Percentiles rank a stretch among this genome's conserved stretches.
phyloP scores from a whole-genome alignment of 2,113 vertebrate species.

The Anas platyrhynchos region DNA sequence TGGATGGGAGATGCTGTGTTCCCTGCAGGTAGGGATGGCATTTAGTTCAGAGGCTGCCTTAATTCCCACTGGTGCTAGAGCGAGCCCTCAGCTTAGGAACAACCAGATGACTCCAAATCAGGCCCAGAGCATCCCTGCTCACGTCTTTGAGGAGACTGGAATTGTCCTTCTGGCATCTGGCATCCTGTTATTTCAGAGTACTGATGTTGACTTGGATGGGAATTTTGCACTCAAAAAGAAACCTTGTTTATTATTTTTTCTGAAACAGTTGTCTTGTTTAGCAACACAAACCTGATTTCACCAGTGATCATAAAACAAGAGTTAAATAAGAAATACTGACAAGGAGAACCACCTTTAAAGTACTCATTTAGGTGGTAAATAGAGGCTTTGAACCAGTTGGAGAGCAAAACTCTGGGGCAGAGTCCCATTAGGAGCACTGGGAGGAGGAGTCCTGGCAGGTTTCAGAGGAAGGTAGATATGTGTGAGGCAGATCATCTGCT shows the following conservation, averaged over 20 bases:
- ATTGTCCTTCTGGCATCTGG: background rate
- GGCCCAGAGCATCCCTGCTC: background rate
- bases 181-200: background rate
- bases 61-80: background rate
- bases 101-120: background rate
- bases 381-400: background rate
- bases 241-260: background rate
- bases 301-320: background rate
- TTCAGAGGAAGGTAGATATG: background rate
- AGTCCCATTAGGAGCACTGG: rapidly evolving
- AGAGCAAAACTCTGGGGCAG: rapidly evolving
- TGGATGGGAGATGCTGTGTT: background rate
- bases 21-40: background rate
- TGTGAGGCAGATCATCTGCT: background rate
- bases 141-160: background rate
- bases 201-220: background rate
- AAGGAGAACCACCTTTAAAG: background rate
- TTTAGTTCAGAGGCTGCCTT: background rate
- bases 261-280: background rate
- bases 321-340: background rate
- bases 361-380: background rate
- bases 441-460: background rate
- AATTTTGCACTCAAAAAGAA: background rate
- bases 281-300: background rate
- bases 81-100: background rate